phyloP scores from a whole-genome alignment of 1,140 invertebrate genomes.

The Pachypsylla venusta region DNA sequence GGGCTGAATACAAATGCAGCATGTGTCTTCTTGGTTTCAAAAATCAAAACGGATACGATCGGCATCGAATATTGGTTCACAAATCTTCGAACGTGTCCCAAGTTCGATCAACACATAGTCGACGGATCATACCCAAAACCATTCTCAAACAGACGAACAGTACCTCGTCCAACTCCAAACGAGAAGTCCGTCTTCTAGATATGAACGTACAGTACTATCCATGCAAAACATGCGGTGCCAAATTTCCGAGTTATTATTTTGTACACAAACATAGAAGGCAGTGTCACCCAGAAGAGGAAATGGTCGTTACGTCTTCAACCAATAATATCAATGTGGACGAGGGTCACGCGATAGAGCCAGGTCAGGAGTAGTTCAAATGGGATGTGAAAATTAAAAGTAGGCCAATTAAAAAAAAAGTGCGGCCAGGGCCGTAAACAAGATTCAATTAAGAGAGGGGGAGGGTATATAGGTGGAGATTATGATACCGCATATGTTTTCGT shows the following conservation, averaged over 20 bases:
- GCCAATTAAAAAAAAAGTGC: too few relatives aligned
- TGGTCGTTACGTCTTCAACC: too few relatives aligned
- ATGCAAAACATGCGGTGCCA: constrained; percentile 78
- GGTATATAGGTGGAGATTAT: too few relatives aligned
- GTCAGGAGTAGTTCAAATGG: too few relatives aligned
- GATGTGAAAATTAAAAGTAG: too few relatives aligned
- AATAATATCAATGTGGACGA: too few relatives aligned
- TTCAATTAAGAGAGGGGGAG: too few relatives aligned
- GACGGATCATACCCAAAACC: constrained; percentile 14
- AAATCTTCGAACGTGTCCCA: constrained; percentile 36
- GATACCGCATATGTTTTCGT: too few relatives aligned
- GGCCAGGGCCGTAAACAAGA: too few relatives aligned
- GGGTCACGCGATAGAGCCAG: too few relatives aligned
- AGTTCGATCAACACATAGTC: constrained; percentile 32
- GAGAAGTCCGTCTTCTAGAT: constrained; percentile 47
- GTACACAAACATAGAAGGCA: constrained; percentile 79
- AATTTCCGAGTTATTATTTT: constrained; percentile 85
- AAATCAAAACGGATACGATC: constrained; percentile 65
- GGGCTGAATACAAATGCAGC: constrained; percentile 53
- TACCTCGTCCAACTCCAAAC: constrained; percentile 19
- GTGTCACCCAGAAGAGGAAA: constrained; percentile 47
- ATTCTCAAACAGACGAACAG: constrained; percentile 19
- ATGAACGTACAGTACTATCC: constrained; percentile 81
- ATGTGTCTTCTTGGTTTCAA: constrained; percentile 69
- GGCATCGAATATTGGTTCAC: constrained; percentile 43